Evolutionary conservation across 2,797 vertebrate genomes (phyloP).

Genomic region (Falco concolor): DNA sequence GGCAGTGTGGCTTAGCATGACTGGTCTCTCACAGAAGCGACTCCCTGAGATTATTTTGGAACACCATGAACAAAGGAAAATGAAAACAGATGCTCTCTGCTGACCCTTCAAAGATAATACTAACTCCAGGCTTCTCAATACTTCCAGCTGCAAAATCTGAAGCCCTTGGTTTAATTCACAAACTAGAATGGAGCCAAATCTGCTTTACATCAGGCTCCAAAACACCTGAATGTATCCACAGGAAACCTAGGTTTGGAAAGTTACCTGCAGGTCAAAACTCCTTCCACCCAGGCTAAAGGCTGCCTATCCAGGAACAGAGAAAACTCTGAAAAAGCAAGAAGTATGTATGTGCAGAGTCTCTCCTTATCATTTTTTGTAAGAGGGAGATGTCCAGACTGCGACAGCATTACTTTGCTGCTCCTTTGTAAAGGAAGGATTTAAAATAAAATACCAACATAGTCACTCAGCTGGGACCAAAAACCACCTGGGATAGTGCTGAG

Average conservation of each 20-base stretch:
- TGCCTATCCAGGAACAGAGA: neutral
- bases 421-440: neutral
- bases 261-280: neutral
- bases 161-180: neutral
- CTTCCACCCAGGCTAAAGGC: neutral
- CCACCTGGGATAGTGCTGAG: neutral
- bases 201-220: neutral
- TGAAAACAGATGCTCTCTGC: neutral
- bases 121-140: neutral
- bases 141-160: neutral
- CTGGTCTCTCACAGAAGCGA: neutral
- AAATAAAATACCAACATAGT: neutral
- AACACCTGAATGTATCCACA: neutral
- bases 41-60: neutral
- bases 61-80: neutral
- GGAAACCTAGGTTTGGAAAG: neutral
- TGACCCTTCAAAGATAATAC: slow-evolving; percentile 19
- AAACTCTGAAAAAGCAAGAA: neutral
- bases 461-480: neutral
- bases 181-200: neutral
- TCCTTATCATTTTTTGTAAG: neutral
- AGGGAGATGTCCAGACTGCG: neutral
- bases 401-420: neutral
- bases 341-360: neutral
- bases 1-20: neutral